phyloP scores from a whole-genome alignment of 2,113 vertebrate genomes.

The Perca flavescens region DNA sequence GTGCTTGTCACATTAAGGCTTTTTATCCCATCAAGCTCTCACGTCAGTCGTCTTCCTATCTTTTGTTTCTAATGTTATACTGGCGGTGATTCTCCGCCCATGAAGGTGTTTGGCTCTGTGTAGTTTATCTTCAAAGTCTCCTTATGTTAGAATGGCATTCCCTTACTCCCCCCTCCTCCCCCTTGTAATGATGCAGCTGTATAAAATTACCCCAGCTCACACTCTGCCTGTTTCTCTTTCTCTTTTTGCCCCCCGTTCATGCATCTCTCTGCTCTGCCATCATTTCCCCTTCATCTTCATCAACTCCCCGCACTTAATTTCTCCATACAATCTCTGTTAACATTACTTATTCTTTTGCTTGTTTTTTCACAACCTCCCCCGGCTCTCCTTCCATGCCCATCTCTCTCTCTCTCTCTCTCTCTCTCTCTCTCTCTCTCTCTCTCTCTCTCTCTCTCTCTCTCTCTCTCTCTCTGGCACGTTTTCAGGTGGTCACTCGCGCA shows the following conservation, averaged over 20 bases:
- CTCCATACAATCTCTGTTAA: constrained; percentile 59
- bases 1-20: constrained; percentile 56
- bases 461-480: constrained; percentile 87
- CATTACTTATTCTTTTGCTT: constrained; percentile 73
- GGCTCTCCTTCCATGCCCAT: constrained; percentile 71
- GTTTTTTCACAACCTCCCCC: constrained; percentile 62
- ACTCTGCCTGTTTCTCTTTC: constrained; percentile 78
- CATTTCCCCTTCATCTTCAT: constrained; percentile 39
- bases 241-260: constrained; percentile 66
- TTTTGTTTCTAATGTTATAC: constrained; percentile 41
- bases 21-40: constrained; percentile 64
- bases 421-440: constrained; percentile 81
- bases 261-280: constrained; percentile 70
- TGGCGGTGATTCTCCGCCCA: constrained; percentile 17
- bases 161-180: constrained; percentile 54
- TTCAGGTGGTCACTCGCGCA: constrained; percentile 98
- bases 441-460: neutral
- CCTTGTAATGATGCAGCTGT: constrained; percentile 79
- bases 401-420: constrained; percentile 62
- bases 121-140: constrained; percentile 49
- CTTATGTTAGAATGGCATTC: constrained; percentile 51
- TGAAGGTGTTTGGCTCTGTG: constrained; percentile 56
- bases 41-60: constrained; percentile 52
- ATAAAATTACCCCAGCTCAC: constrained; percentile 77
- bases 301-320: constrained; percentile 56